These are phyloP conservation scores for Saccostrea echinata DNA, from an alignment of 1,140 invertebrate species.

Conservation along the genomic window DNA sequence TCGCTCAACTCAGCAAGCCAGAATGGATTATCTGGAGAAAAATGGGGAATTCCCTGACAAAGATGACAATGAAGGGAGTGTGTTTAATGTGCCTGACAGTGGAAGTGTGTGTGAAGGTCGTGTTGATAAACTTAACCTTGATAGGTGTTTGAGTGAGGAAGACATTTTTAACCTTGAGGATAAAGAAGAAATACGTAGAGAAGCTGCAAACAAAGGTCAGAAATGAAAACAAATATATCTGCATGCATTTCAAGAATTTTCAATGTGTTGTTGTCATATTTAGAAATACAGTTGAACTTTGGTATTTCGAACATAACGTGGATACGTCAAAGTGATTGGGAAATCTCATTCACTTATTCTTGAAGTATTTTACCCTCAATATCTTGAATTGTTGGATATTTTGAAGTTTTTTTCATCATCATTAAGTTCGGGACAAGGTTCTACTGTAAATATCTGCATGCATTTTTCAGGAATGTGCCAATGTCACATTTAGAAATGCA, in stretches of 20 bases:
- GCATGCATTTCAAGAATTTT: too few species aligned
- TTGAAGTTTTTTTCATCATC: too few species aligned
- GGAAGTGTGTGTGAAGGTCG: slow-evolving; percentile 53
- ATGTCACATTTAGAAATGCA: too few species aligned
- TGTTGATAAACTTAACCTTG: slow-evolving; percentile 57
- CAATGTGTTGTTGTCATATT: too few species aligned
- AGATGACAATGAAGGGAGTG: slow-evolving; percentile 29
- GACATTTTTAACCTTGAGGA: slow-evolving; percentile 23
- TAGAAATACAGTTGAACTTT: not conserved
- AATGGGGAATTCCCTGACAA: slow-evolving; percentile 36
- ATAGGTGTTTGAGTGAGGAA: slow-evolving; percentile 54
- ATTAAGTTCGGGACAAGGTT: too few species aligned
- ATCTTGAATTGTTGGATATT: too few species aligned
- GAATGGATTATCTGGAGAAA: slow-evolving; percentile 57
- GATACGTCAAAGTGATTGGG: too few species aligned
- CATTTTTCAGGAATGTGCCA: too few species aligned
- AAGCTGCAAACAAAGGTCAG: not conserved
- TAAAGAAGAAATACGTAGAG: slow-evolving; percentile 1
- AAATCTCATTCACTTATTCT: too few species aligned
- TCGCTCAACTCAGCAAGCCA: slow-evolving; percentile 55
- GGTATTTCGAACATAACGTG: not conserved
- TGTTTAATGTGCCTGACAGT: slow-evolving; percentile 29
- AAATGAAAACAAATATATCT: too few species aligned
- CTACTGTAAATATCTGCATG: too few species aligned
- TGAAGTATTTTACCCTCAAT: too few species aligned